Base-by-base conservation (phyloP, 1,140 invertebrate species). In the Potamilus streckersoni region DNA sequence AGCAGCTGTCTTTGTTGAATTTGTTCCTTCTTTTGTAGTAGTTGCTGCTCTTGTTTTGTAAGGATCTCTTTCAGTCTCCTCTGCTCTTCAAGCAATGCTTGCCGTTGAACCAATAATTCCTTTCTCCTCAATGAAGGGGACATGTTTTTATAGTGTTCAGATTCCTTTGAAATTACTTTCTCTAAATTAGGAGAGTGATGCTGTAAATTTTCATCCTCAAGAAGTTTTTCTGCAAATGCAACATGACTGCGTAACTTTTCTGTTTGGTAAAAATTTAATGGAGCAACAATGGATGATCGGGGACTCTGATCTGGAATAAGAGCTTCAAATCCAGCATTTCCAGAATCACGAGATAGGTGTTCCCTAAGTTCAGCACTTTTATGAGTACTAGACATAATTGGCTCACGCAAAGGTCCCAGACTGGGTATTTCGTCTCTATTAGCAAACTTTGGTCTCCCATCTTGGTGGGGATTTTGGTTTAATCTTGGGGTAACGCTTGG, bases 31-130 rank as follows among this genome's bases (percentile, higher is more conserved):
- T 59, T 66, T 31, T 66, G 20, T n/a, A 60, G 55, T 57, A 77
- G 63, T 58, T 77, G 75, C 17, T 49, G 20, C 59, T 77, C 75
- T 55, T 77, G 75, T 69, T 77, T 68, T 5, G 72, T 71, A 23
- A 77, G 58, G 14, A 77, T 60, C 58, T 55, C 56, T 27, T 63
- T 59, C 27, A 77, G 69, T 20, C 70, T 60, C 19, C 73, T 71
- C 38, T 77, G 75, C 57, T 77, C 75, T 8, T 71, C 65, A 27
- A 77, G 60, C 63, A 77, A 73, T n/a, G 75, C 75, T 49, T 77
- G 75, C 19, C 75, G n/a, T 38, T 77, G 75, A 38, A 68, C 68
- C 19, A 77, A 61, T 13, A 77, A 55, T 63, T 77, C 75, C 16
- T 66, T 62, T 38, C 68, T 72, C n/a, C 75, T 27, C 38, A 65